Percentiles rank a stretch among this genome's conserved stretches.
Conservation (phyloP, 2,113 vertebrate species). For the Dasyornis broadbenti region DNA sequence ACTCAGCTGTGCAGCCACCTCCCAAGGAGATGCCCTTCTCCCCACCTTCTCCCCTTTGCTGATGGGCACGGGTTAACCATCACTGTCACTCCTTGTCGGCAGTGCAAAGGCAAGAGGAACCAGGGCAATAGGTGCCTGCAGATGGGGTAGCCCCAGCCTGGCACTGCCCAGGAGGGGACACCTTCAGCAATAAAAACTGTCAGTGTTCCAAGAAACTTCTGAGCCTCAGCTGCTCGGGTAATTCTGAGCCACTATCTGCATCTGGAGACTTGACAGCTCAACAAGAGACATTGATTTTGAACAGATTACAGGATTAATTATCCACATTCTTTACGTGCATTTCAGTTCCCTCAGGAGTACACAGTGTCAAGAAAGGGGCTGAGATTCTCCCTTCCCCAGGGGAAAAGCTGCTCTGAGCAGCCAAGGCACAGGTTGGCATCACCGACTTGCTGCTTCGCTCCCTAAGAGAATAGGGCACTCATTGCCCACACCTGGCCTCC, state of each 20-base stretch:
- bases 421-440: not conserved
- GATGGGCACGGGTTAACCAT: rapidly evolving
- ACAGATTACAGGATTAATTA: constrained; percentile 19
- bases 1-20: not conserved
- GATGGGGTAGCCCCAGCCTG: not conserved
- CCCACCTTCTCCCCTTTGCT: not conserved
- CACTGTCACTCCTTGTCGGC: not conserved
- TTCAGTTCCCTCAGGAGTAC: not conserved
- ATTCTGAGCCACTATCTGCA: not conserved
- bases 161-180: not conserved
- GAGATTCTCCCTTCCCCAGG: not conserved
- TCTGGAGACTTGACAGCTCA: not conserved
- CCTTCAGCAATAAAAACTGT: not conserved
- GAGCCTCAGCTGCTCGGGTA: not conserved
- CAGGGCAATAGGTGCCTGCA: not conserved
- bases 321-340: not conserved
- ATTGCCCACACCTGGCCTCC: not conserved
- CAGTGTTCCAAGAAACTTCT: not conserved
- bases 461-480: not conserved
- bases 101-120: not conserved
- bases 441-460: not conserved
- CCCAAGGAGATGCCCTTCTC: not conserved
- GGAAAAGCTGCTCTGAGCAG: not conserved
- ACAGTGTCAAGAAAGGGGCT: not conserved
- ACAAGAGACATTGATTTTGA: constrained; percentile 20